Base-by-base conservation (phyloP, 2,888 invertebrate genomes). In the Mesoligia furuncula region DNA sequence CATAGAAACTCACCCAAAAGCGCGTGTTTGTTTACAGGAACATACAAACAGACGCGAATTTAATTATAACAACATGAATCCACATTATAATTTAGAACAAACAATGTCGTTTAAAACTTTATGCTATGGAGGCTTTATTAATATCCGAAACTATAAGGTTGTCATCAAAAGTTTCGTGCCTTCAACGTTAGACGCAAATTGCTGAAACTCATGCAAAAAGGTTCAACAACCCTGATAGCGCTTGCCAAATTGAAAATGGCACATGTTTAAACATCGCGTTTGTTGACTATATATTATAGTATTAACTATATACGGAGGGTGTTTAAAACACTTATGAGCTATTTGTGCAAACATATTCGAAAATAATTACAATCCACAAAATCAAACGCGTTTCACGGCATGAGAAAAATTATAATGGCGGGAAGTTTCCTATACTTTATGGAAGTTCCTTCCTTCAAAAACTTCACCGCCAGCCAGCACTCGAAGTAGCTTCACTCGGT, bases 161-260 rank as follows among this genome's bases (percentile, higher is more conserved):
- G 86, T 87, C 87, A 85, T 86, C 86, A 85, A 86, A 88, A 87
- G 83, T 87, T 84, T 80, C 79, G 79, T 84, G 88, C 79, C 81
- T 83, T 81, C 84, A 84, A 85, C 74, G 67, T 78, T 84, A 66
- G 45, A 85, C 73, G 27, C 59, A 80, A 80, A 87, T 78, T 74
- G 83, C 73, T 73, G 62, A 48, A 72, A 17, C 77, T 81, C 77
- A 75, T 77, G 85, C 78, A 68, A 80, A 81, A 73, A 83, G 88
- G 92, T 91, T 94, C 93, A 91, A 85, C 85, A 90, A 90, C 91
- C 93, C 88, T 86, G 87, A 91, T 90, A 90, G 90, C 17, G 72
- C n/a, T 69, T 66, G 57, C 73, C 45, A 36, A 51, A 64, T 67
- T 62, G 54, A 51, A 51, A 84, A 69, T 13, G 65, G 66, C 72